These are phyloP conservation scores for Magallana ariakensis DNA, from an alignment of 1,140 invertebrate genomes.

Conservation along the genomic window DNA sequence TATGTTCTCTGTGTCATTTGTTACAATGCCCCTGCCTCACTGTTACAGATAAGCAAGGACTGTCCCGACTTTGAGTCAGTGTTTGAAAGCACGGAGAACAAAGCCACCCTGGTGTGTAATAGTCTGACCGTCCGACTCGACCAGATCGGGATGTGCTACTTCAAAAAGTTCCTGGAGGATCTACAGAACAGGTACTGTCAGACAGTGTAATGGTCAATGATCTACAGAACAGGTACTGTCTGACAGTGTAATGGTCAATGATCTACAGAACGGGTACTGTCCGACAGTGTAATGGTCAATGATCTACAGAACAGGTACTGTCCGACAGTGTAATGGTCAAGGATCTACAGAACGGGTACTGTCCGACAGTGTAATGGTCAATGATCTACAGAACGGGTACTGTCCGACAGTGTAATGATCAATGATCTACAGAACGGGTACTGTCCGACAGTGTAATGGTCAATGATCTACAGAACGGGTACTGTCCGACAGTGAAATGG, in stretches of 20 bases:
- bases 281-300: neutral
- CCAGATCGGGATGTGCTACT: slow-evolving; percentile 86
- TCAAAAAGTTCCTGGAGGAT: slow-evolving; percentile 83
- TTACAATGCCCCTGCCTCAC: too few species aligned
- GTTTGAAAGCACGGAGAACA: slow-evolving; percentile 90
- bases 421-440: slow-evolving; percentile 75
- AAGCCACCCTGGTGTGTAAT: slow-evolving; percentile 86
- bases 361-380: neutral
- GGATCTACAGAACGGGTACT: slow-evolving; percentile 74
- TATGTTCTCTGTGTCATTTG: too few species aligned
- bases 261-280: slow-evolving; percentile 74
- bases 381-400: slow-evolving; percentile 75
- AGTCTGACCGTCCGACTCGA: slow-evolving; percentile 86
- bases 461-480: slow-evolving; percentile 74
- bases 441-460: neutral
- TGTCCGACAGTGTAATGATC: neutral
- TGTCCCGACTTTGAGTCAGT: slow-evolving; percentile 91
- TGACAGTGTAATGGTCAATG: neutral
- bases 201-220: slow-evolving; percentile 31
- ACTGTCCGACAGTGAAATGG: neutral
- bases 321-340: slow-evolving; percentile 25
- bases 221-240: slow-evolving; percentile 73
- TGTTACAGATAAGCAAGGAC: slow-evolving; percentile 85
- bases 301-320: slow-evolving; percentile 74
- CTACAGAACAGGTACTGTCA: slow-evolving; percentile 73